phyloP scores from a whole-genome alignment of 2,113 vertebrate genomes.

The Neofelis nebulosa region DNA sequence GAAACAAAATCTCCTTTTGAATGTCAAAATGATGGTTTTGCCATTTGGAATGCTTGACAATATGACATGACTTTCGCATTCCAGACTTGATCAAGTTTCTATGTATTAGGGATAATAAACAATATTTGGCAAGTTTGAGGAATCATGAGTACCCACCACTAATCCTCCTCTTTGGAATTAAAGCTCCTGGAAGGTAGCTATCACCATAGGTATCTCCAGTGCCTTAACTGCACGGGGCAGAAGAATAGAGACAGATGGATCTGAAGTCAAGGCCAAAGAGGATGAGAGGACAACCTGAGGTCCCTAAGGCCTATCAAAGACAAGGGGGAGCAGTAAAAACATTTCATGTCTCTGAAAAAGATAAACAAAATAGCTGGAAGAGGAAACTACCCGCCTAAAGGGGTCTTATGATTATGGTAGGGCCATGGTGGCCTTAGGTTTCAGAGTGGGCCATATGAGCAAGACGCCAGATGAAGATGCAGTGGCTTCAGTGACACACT shows the following conservation, averaged over 20 bases:
- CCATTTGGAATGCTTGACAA: not conserved
- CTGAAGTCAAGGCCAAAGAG: not conserved
- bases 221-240: not conserved
- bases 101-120: not conserved
- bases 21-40: not conserved
- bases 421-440: not conserved
- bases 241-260: not conserved
- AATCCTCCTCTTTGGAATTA: not conserved
- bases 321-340: not conserved
- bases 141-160: too few species aligned
- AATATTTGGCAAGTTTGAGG: not conserved
- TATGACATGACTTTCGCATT: not conserved
- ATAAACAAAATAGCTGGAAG: not conserved
- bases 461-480: not conserved
- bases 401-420: not conserved
- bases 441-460: not conserved
- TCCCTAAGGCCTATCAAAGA: not conserved
- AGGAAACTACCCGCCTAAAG: not conserved
- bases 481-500: not conserved
- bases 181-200: rapidly evolving
- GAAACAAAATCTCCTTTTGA: slow-evolving; percentile 22
- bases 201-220: too few species aligned
- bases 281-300: rapidly evolving
- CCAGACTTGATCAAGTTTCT: not conserved
- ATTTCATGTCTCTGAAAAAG: not conserved